phyloP scores from a whole-genome alignment of 2,888 invertebrate species.

The Agrilus biguttatus region DNA sequence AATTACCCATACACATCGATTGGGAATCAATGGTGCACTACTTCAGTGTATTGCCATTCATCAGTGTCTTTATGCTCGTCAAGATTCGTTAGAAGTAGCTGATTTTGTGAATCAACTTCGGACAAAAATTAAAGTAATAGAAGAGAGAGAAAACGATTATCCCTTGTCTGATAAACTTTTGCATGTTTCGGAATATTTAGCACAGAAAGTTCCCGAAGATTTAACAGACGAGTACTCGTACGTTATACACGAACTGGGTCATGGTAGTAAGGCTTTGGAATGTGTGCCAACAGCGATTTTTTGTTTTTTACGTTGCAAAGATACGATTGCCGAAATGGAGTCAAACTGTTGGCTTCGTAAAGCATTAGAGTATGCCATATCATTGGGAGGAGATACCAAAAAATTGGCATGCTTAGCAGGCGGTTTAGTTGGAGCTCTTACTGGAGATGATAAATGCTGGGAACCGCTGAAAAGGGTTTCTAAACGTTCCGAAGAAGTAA shows the following conservation, averaged over 20 bases:
- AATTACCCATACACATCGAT: conserved; percentile 46
- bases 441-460: conserved; percentile 41
- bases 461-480: conserved; percentile 39
- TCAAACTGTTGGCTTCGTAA: conserved; percentile 35
- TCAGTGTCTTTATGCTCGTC: conserved; percentile 27
- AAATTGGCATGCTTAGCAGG: conserved; percentile 64
- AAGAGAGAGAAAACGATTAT: conserved; percentile 13
- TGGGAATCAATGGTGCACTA: conserved; percentile 43
- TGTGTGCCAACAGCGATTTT: conserved; percentile 61
- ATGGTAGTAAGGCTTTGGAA: conserved; percentile 42
- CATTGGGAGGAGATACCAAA: conserved; percentile 62
- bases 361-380: conserved; percentile 52
- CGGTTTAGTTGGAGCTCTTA: conserved; percentile 51
- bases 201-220: too few relatives aligned
- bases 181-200: too few relatives aligned
- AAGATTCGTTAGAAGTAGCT: too few relatives aligned
- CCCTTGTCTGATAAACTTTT: too few relatives aligned
- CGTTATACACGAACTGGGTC: conserved; percentile 42
- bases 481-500: conserved; percentile 39
- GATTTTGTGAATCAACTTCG: conserved; percentile 29
- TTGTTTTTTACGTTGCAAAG: conserved; percentile 44
- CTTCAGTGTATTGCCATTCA: conserved; percentile 44
- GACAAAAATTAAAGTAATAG: conserved; percentile 36
- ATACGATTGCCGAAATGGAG: conserved; percentile 33
- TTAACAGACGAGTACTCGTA: conserved; percentile 23